Percentiles rank a stretch among this genome's conserved stretches.
Evolutionary conservation across 2,888 invertebrate genomes (phyloP).

Genomic region (Megalurothrips usitatus): DNA sequence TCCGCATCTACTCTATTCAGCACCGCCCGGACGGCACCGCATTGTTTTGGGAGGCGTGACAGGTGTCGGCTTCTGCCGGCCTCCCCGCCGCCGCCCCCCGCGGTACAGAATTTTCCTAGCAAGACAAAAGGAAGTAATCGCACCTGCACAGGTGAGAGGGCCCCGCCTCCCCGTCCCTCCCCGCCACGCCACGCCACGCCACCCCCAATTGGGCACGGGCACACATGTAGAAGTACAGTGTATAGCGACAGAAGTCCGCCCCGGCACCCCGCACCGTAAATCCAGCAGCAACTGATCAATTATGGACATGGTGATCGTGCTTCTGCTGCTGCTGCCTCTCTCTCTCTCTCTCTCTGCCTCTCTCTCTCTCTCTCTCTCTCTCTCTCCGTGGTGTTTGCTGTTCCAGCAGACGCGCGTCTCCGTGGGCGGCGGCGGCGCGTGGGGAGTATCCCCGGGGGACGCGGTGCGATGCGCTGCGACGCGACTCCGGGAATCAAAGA

Average conservation of each 20-base stretch:
- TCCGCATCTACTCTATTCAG: neutral
- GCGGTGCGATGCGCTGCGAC: neutral
- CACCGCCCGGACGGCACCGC: neutral
- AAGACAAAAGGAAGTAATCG: too few species aligned
- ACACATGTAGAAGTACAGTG: too few species aligned
- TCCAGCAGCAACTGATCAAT: slow-evolving; percentile 1
- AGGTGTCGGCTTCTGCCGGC: neutral
- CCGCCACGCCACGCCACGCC: neutral
- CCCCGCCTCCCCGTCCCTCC: neutral
- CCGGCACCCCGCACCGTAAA: neutral
- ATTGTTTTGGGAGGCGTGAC: neutral
- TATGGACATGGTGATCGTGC: neutral
- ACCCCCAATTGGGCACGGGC: neutral
- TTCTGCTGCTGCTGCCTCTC: neutral
- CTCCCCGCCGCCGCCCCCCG: too few species aligned
- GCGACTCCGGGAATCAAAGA: neutral
- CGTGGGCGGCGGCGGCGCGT: neutral
- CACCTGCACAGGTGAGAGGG: too few species aligned
- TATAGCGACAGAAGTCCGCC: neutral
- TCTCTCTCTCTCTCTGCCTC: neutral
- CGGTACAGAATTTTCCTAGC: too few species aligned
- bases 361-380: neutral
- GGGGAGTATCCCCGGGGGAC: neutral
- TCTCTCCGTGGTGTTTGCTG: too few species aligned
- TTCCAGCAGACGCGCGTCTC: too few species aligned